phyloP scores from a whole-genome alignment of 2,888 invertebrate species.

The Pilophorus perplexus region DNA sequence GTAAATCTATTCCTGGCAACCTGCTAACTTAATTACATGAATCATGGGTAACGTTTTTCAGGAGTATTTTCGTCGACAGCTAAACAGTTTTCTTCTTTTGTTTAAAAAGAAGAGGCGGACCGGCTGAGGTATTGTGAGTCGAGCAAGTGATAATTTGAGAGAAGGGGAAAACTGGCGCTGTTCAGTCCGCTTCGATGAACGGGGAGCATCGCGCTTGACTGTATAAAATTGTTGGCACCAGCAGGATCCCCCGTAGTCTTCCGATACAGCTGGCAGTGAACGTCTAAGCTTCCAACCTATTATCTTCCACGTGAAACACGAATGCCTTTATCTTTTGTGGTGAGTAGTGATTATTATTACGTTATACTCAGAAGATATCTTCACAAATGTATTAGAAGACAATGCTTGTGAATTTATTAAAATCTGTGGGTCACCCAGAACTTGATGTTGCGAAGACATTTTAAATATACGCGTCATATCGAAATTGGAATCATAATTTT shows the following conservation, averaged over 20 bases:
- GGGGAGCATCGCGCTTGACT: constrained; percentile 3
- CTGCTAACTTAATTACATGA: no score
- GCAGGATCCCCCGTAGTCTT: neutral
- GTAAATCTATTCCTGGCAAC: no score
- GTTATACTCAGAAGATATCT: no score
- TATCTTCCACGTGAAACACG: neutral
- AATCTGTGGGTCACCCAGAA: no score
- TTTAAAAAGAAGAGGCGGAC: neutral
- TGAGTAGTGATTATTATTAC: neutral
- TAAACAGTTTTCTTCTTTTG: neutral
- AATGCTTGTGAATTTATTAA: no score
- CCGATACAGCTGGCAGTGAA: neutral
- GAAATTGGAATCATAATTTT: no score
- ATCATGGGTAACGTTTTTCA: no score
- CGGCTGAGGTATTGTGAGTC: neutral
- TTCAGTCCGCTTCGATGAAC: neutral
- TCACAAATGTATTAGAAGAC: no score
- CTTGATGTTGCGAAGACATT: no score
- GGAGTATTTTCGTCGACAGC: neutral
- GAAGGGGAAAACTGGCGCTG: constrained; percentile 4
- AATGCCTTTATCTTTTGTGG: constrained; percentile 11
- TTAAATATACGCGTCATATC: no score
- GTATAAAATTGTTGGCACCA: neutral
- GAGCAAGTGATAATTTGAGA: neutral
- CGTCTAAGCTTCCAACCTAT: neutral